Base-by-base conservation (phyloP, 2,888 invertebrate species). In the Dicycla oo region DNA sequence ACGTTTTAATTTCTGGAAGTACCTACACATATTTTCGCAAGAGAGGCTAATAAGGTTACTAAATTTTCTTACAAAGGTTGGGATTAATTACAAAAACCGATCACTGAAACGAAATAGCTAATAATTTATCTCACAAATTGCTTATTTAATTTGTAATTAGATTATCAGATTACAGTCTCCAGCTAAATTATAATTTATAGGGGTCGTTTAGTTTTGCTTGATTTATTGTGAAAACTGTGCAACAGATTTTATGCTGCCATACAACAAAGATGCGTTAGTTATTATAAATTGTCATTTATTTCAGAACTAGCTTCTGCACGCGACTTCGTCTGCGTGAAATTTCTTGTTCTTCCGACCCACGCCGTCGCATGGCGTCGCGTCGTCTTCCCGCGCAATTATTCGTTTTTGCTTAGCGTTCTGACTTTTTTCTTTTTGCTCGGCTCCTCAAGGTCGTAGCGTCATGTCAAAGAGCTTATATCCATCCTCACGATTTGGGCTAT, bases 81-180 rank as follows among this genome's bases (percentile, higher is more conserved):
- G 15, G 30, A 66, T 61, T 82, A 57, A 81, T 63, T 47, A 47
- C n/a, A 49, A 69, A 82, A 74, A 69, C 58, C 53, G 56, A 73
- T 81, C 56, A 72, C 57, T 40, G 26, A 34, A 73, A 62, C 53
- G 23, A 63, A 75, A 81, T 62, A 60, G 23, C 63, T 26, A 63
- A n/a, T 57, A 54, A 81, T 84, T 78, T 73, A 68, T 83, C 58
- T 64, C 1, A 57, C 34, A 65, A 79, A 79, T 77, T 69, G 61
- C 34, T 68, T 64, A 70, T 74, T 73, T 77, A 63, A 81, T 80
- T 82, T 75, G 62, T 78, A 76, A 82, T 72, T 64, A 81, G 75
- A 80, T 86, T 82, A 84, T 75, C 77, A 65, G 77, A 76, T 83
- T 77, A 78, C 69, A 54, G 20, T 60, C 49, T 63, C 34, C 10